These are phyloP conservation scores for Melanaphis sacchari DNA, from an alignment of 1,140 invertebrate species.

Conservation along the genomic window DNA sequence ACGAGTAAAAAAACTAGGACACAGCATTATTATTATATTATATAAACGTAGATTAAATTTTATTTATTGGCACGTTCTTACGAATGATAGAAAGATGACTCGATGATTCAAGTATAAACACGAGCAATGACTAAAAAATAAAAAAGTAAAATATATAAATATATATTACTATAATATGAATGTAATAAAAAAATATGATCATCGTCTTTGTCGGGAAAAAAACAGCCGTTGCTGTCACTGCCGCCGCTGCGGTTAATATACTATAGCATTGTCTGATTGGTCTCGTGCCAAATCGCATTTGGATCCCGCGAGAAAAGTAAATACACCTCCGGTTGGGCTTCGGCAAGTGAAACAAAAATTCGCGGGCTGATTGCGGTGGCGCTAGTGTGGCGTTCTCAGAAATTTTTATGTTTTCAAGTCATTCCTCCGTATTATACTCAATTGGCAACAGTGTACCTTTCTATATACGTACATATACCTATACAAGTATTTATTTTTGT, in stretches of 20 bases:
- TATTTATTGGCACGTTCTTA: not conserved
- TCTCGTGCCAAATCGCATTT: constrained; percentile 40
- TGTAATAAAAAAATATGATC: not conserved
- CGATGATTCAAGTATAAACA: not conserved
- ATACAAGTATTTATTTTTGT: not conserved
- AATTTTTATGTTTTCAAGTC: not conserved
- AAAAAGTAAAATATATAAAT: not conserved
- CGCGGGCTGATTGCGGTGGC: not conserved
- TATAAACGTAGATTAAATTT: not conserved
- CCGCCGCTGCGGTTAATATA: not conserved
- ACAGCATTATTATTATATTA: not conserved
- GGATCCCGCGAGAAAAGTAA: constrained; percentile 48
- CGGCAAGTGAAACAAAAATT: not conserved
- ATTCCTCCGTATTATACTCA: not conserved
- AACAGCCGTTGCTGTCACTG: not conserved
- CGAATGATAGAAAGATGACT: not conserved
- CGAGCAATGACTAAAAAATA: not conserved
- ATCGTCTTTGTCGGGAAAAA: not conserved
- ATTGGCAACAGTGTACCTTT: not conserved
- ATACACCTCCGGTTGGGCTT: not conserved
- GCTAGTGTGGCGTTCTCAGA: not conserved
- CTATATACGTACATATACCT: not conserved
- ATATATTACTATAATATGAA: not conserved
- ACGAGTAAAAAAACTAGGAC: not conserved
- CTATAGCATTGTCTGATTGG: constrained; percentile 32